Evolutionary conservation across 1,140 invertebrate genomes (phyloP).

Genomic region (Orchestia grillus): DNA sequence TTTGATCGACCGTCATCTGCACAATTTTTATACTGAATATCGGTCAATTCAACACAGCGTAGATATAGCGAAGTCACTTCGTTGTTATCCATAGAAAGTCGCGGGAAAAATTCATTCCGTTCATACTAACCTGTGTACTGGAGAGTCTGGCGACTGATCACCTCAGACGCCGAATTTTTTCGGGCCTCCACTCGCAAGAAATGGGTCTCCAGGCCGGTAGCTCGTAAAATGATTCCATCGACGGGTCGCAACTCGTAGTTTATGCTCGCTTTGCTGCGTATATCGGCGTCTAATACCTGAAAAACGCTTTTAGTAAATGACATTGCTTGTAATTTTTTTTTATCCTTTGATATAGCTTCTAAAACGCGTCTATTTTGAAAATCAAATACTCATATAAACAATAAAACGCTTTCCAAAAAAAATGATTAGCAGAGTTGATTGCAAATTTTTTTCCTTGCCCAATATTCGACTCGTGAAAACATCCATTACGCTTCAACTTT

Average conservation of each 20-base stretch:
- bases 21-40: no score
- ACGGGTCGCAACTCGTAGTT: constrained; percentile 71
- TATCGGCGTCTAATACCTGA: constrained; percentile 68
- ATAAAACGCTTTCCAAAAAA: not conserved
- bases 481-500: not conserved
- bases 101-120: not conserved
- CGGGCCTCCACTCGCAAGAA: constrained; percentile 73
- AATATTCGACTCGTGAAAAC: not conserved
- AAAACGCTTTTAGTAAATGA: not conserved
- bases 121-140: constrained; percentile 70
- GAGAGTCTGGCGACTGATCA: constrained; percentile 73
- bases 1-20: no score
- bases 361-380: not conserved
- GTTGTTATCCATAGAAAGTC: not conserved
- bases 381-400: not conserved
- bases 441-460: not conserved
- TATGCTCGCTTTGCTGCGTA: constrained; percentile 69
- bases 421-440: not conserved
- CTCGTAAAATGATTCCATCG: constrained; percentile 69
- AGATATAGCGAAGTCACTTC: not conserved
- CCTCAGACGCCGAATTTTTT: constrained; percentile 74
- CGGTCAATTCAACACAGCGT: not conserved
- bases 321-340: not conserved
- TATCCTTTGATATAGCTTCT: not conserved
- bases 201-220: constrained; percentile 75